Conservation (phyloP, 2,888 invertebrate species). For the Cerastis leucographa region DNA sequence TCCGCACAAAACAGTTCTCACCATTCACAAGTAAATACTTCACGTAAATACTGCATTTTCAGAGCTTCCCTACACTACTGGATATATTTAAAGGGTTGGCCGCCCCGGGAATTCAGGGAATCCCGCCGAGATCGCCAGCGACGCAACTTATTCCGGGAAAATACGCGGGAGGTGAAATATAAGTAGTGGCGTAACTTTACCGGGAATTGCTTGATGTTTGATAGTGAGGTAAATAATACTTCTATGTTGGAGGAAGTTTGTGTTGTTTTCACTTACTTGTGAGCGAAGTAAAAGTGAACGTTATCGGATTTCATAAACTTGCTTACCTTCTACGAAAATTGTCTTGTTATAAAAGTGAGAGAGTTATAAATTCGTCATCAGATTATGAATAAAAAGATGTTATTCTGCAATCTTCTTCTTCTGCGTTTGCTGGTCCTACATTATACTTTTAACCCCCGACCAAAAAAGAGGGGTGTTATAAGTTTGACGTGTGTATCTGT, state of each 20-base stretch:
- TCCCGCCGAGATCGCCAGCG: constrained; percentile 63
- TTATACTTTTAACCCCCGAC: too few relatives aligned
- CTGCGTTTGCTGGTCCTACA: too few relatives aligned
- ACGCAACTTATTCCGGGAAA: constrained; percentile 63
- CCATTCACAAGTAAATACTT: constrained; percentile 48
- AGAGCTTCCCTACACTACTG: constrained; percentile 37
- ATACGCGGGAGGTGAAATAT: constrained; percentile 54
- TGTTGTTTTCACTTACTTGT: constrained; percentile 1
- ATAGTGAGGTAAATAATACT: constrained; percentile 47
- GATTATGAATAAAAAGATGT: neutral
- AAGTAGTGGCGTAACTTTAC: constrained; percentile 52
- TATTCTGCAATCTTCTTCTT: neutral
- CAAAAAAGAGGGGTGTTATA: too few relatives aligned
- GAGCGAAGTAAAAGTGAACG: neutral
- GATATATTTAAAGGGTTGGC: constrained; percentile 72
- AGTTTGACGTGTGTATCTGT: too few relatives aligned
- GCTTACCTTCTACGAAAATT: neutral
- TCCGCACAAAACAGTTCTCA: constrained; percentile 28
- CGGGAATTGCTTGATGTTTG: constrained; percentile 52
- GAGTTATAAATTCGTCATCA: neutral
- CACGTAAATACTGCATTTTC: constrained; percentile 55
- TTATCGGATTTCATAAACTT: constrained; percentile 11
- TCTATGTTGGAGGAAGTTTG: constrained; percentile 11
- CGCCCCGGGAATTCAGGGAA: constrained; percentile 68
- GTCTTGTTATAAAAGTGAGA: neutral